phyloP scores from a whole-genome alignment of 2,888 invertebrate genomes.

The Syrphus vitripennis region DNA sequence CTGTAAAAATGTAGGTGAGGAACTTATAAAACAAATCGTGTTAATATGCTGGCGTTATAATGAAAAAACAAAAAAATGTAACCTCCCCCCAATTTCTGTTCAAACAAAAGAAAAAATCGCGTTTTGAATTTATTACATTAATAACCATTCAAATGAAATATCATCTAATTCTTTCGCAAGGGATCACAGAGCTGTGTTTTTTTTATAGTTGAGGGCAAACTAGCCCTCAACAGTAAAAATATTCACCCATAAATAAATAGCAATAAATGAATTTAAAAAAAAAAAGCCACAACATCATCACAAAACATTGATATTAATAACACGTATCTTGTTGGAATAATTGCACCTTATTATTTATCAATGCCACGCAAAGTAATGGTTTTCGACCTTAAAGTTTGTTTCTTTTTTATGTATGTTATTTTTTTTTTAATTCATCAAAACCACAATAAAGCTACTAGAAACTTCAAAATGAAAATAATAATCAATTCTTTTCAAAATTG shows the following conservation, averaged over 20 bases:
- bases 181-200: neutral
- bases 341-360: slow-evolving; percentile 13
- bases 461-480: no score
- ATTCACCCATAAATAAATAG: neutral
- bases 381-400: slow-evolving; percentile 21
- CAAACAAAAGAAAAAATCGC: neutral
- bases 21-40: neutral
- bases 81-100: neutral
- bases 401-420: no score
- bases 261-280: neutral
- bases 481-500: neutral
- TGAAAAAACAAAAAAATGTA: neutral
- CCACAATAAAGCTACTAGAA: neutral
- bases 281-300: neutral
- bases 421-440: neutral
- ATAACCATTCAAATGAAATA: slow-evolving; percentile 15
- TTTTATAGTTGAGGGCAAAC: neutral
- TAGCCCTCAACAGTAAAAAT: neutral
- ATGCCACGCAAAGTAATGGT: slow-evolving; percentile 5
- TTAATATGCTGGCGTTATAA: neutral
- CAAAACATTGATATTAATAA: slow-evolving; percentile 12
- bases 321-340: slow-evolving; percentile 38
- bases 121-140: slow-evolving; percentile 3
- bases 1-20: neutral
- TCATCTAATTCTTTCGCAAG: neutral